phyloP scores from a whole-genome alignment of 2,888 invertebrate species.

The Listrodromus nycthemerus region DNA sequence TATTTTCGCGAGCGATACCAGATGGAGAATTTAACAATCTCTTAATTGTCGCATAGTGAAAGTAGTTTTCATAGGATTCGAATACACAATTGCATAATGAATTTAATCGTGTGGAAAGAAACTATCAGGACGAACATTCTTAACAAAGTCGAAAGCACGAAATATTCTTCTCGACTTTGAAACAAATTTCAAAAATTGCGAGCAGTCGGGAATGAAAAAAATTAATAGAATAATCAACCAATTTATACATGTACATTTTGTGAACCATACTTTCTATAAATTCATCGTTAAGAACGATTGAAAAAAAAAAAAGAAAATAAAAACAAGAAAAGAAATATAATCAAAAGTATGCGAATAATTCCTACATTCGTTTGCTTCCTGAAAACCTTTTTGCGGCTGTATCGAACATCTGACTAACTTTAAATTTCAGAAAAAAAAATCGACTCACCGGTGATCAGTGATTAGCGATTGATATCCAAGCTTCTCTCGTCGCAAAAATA shows the following conservation, averaged over 20 bases:
- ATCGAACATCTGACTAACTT: neutral
- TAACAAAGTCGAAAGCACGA: neutral
- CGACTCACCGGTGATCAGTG: constrained; percentile 49
- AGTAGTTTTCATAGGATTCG: neutral
- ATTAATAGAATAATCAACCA: neutral
- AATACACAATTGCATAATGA: neutral
- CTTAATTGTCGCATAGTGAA: neutral
- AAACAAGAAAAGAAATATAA: too few species aligned
- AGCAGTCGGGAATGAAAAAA: neutral
- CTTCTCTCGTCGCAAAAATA: constrained; percentile 54
- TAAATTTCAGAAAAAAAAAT: neutral
- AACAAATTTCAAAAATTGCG: neutral
- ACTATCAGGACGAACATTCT: neutral
- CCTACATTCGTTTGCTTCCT: too few species aligned
- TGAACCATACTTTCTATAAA: too few species aligned
- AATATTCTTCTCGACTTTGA: neutral
- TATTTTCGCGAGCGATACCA: neutral
- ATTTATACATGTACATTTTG: too few species aligned
- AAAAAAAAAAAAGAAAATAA: too few species aligned
- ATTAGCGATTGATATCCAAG: constrained; percentile 65
- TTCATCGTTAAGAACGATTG: too few species aligned
- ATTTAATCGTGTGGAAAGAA: neutral
- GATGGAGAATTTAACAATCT: neutral
- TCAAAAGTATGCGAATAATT: too few species aligned
- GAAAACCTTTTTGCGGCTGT: neutral